A percentile compares a stretch with the other conserved stretches of the same genome.
Evolutionary conservation across 2,888 invertebrate genomes (phyloP).

Genomic region (Gnatocerus cornutus): DNA sequence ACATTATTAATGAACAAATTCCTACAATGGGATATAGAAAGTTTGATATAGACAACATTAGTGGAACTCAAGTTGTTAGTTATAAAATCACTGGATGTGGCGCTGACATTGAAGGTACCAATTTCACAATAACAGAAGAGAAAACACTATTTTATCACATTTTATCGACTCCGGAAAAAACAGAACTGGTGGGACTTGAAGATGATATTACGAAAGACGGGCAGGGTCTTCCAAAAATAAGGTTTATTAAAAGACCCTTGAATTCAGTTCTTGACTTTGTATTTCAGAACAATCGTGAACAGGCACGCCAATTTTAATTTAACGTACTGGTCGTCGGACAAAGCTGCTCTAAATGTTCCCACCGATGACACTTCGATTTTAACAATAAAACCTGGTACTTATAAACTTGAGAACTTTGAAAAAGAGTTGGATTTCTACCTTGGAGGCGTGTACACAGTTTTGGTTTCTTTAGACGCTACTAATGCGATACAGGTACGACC

Average conservation of each 20-base stretch:
- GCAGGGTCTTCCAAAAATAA: slow-evolving; percentile 74
- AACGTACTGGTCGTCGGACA: slow-evolving; percentile 1
- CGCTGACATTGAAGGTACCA: neutral
- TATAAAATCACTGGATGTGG: slow-evolving; percentile 32
- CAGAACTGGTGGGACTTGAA: slow-evolving; percentile 31
- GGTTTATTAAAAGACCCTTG: slow-evolving; percentile 64
- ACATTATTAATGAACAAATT: slow-evolving; percentile 8
- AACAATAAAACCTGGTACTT: slow-evolving; percentile 52
- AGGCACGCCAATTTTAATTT: slow-evolving; percentile 19
- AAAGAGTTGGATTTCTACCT: slow-evolving; percentile 69
- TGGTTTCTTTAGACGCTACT: slow-evolving; percentile 61
- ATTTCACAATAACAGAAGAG: slow-evolving; percentile 38
- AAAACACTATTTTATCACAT: slow-evolving; percentile 56
- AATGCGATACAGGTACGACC: slow-evolving; percentile 12
- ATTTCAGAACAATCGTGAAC: slow-evolving; percentile 46
- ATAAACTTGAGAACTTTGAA: slow-evolving; percentile 43
- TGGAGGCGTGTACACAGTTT: slow-evolving; percentile 80
- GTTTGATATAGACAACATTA: slow-evolving; percentile 3
- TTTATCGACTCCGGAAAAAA: neutral
- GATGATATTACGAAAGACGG: slow-evolving; percentile 74
- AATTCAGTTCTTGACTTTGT: neutral
- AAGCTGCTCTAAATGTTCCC: slow-evolving; percentile 16
- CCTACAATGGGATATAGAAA: slow-evolving; percentile 35
- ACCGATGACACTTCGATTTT: slow-evolving; percentile 13
- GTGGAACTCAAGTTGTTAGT: slow-evolving; percentile 8